Base-by-base conservation (phyloP, 2,888 invertebrate species). In the Noctua comes region DNA sequence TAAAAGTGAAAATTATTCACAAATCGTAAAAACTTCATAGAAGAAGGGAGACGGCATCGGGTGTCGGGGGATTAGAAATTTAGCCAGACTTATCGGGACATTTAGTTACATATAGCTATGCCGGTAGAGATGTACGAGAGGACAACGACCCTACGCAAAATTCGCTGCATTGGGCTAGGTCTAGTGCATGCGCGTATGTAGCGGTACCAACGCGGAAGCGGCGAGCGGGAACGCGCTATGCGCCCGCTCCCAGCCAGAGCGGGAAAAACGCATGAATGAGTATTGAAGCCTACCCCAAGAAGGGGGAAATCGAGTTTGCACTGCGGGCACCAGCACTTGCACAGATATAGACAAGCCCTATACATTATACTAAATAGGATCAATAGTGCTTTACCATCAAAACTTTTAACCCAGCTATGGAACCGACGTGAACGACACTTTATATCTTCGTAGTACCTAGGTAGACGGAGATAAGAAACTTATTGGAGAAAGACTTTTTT, bases 161-260 rank as follows among this genome's bases (percentile, higher is more conserved):
- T 97, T 97, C 96, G 93, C 96, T 96, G 97, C 97, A 97, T 97
- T 97, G 97, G 95, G 96, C 96, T 97, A 97, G 97, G 96, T 96
- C 95, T 96, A 96, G 95, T 95, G 94, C 94, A 95, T 95, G 95
- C 95, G 95, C 95, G 95, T 96, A 94, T 96, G 93, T 95, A 93
- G 93, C 91, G 91, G 93, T 93, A 92, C 91, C 93, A 95, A 96
- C 95, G 93, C 95, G 95, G 96, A 96, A 96, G 93, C 93, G 86
- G 86, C 85, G 94, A 96, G 93, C 88, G 92, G 95, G 96, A 96
- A 89, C 93, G 93, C 92, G 88, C 91, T 95, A 95, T 93, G 92
- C 92, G 86, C 89, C 82, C 79, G 87, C 89, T 88, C 91, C 91
- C 92, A 84, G 95, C 86, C 90, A 95, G 96, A 96, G 92, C 88